Evolutionary conservation across 2,797 vertebrate species (phyloP).

Genomic region (Discoglossus pictus): DNA sequence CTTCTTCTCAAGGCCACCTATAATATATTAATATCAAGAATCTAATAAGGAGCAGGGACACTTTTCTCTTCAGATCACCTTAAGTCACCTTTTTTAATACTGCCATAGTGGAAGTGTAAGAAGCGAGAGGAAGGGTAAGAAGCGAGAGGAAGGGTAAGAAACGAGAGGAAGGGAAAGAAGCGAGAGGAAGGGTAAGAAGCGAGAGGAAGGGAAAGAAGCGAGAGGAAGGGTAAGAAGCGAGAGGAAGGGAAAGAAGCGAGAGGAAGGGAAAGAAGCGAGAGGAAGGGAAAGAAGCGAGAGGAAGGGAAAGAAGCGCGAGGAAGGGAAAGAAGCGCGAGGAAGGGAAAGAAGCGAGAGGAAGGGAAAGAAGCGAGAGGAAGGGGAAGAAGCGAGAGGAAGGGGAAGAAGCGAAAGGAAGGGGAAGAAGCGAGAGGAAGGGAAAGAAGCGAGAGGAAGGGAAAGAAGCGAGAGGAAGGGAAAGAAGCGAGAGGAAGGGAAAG

Average conservation of each 20-base stretch:
- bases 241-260: background rate
- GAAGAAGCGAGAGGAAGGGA: conserved; percentile 13
- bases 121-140: background rate
- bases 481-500: too few relatives aligned
- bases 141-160: conserved; percentile 18
- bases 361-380: background rate
- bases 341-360: conserved; percentile 18
- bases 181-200: too few relatives aligned
- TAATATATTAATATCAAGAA: too few relatives aligned
- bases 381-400: conserved; percentile 15
- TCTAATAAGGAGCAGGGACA: background rate
- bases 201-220: too few relatives aligned
- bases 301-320: background rate
- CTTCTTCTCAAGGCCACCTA: too few relatives aligned
- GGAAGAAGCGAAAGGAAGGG: background rate
- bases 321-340: background rate
- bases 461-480: conserved; percentile 11
- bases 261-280: background rate
- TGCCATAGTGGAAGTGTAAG: conserved; percentile 21
- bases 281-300: conserved; percentile 14
- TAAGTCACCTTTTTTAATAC: too few relatives aligned
- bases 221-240: background rate
- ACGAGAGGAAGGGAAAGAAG: background rate
- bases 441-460: background rate
- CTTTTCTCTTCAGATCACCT: conserved; percentile 55